A percentile compares a stretch with the other conserved stretches of the same genome.
phyloP scores from a whole-genome alignment of 2,113 vertebrate species.

The Plecturocebus donacophilus region DNA sequence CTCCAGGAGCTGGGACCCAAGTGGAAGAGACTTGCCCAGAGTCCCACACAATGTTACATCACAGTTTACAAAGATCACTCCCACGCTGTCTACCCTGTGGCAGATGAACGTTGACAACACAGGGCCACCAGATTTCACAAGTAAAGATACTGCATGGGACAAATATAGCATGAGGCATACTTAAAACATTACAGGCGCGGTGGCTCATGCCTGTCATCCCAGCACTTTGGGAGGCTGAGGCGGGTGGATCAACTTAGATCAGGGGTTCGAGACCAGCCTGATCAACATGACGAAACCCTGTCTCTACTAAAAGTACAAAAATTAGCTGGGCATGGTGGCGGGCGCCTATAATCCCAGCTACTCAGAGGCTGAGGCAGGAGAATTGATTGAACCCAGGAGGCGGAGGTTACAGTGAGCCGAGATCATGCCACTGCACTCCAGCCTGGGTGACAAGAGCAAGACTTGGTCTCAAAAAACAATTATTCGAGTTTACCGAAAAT shows the following conservation, averaged over 20 bases:
- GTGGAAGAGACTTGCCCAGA: background rate
- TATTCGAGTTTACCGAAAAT: background rate
- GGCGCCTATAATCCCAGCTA: no score
- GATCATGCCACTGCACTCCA: no score
- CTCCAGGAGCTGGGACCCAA: background rate
- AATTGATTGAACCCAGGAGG: no score
- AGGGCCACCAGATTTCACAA: background rate
- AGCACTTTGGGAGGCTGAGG: no score
- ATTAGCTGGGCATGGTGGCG: no score
- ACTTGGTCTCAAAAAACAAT: background rate
- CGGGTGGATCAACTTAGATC: no score
- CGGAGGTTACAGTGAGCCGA: no score
- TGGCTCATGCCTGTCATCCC: no score
- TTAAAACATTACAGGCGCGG: background rate
- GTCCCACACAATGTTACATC: background rate
- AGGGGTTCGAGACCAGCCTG: no score
- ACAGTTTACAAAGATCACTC: background rate
- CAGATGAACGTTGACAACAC: background rate
- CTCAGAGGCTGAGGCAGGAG: no score
- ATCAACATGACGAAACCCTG: fast-evolving
- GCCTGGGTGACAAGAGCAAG: no score
- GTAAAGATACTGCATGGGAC: background rate
- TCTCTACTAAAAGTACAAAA: no score
- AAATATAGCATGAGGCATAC: background rate
- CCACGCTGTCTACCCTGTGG: background rate